These are phyloP conservation scores for Oxygymnocypris stewartii DNA, from an alignment of 2,113 vertebrate species.

Conservation along the genomic window DNA sequence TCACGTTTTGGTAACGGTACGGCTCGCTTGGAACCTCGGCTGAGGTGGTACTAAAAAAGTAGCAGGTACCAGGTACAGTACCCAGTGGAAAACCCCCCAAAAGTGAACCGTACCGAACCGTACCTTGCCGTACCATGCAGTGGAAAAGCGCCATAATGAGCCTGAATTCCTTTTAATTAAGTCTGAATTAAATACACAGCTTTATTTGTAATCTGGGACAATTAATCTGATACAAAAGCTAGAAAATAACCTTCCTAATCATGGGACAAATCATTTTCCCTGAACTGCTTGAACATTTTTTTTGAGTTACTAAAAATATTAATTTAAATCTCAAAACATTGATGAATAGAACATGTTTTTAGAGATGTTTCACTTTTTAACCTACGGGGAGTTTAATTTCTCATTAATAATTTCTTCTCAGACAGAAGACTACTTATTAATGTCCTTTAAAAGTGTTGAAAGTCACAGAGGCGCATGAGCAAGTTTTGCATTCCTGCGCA, in stretches of 20 bases:
- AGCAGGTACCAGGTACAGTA: too few species aligned
- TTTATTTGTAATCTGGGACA: constrained; percentile 6
- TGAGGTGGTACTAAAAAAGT: too few species aligned
- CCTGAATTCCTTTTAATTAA: neutral
- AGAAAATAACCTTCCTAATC: neutral
- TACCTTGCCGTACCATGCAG: too few species aligned
- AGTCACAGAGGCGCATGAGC: constrained; percentile 65
- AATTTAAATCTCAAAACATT: neutral
- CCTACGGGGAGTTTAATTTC: constrained; percentile 16
- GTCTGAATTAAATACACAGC: neutral
- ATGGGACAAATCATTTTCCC: neutral
- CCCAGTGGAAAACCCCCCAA: too few species aligned
- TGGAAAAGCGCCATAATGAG: too few species aligned
- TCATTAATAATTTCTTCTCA: constrained; percentile 30
- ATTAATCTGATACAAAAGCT: neutral
- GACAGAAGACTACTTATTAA: constrained; percentile 44
- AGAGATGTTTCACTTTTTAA: constrained; percentile 6
- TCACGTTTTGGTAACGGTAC: too few species aligned
- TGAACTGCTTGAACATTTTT: neutral
- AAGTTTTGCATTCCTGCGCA: constrained; percentile 47
- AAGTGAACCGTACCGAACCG: too few species aligned
- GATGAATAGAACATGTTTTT: neutral
- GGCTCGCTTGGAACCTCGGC: too few species aligned
- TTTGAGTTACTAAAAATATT: neutral
- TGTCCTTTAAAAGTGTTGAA: constrained; percentile 66